A percentile compares a stretch with the other conserved stretches of the same genome.
phyloP scores from a whole-genome alignment of 2,113 vertebrate species.

The human region DNA sequence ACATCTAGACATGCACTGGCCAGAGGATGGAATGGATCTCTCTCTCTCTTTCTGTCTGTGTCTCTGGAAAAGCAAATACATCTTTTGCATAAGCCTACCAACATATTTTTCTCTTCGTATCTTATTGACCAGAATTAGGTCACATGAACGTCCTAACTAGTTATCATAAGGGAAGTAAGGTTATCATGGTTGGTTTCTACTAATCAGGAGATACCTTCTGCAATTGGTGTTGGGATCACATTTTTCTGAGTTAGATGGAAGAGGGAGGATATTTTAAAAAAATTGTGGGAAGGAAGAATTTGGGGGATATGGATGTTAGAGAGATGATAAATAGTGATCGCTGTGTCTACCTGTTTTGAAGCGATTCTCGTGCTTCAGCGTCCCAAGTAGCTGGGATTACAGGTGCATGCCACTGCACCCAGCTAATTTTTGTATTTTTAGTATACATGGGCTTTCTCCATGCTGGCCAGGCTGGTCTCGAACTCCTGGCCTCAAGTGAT shows the following conservation, averaged over 20 bases:
- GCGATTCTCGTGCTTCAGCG: too few relatives aligned
- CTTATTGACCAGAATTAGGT: constrained; percentile 51
- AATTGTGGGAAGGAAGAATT: constrained; percentile 17
- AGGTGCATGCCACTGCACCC: too few relatives aligned
- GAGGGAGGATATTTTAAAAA: constrained; percentile 28
- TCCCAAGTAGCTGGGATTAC: too few relatives aligned
- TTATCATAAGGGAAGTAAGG: not conserved
- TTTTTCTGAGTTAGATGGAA: not conserved
- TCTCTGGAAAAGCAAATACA: not conserved
- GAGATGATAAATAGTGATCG: constrained; percentile 44
- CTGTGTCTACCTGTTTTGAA: constrained; percentile 55
- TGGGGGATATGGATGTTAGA: constrained; percentile 35
- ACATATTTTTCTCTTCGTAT: constrained; percentile 1
- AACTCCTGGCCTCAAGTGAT: too few relatives aligned
- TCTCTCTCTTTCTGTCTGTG: not conserved
- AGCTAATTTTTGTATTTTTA: too few relatives aligned
- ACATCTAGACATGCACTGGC: not conserved
- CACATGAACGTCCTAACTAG: not conserved
- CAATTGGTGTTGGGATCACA: not conserved
- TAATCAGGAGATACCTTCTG: not conserved
- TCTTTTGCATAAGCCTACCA: constrained; percentile 29
- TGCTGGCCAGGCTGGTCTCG: too few relatives aligned
- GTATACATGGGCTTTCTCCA: too few relatives aligned
- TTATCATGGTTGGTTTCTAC: not conserved
- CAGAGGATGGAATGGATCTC: not conserved